Evolutionary conservation across 2,113 vertebrate genomes (phyloP).

Genomic region (Trogon melanurus): DNA sequence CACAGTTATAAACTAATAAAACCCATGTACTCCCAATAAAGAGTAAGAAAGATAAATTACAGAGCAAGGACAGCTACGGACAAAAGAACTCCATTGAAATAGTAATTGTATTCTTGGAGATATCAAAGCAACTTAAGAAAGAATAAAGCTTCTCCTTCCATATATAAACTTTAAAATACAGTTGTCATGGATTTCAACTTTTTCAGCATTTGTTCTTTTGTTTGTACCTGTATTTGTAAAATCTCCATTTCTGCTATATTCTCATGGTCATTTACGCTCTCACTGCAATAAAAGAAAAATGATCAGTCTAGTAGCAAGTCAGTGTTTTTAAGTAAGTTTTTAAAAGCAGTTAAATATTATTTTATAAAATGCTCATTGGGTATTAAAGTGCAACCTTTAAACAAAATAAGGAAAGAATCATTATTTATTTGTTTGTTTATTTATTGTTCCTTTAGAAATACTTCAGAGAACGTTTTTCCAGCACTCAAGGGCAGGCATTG

Average conservation of each 20-base stretch:
- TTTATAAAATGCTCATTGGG: neutral
- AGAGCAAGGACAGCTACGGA: neutral
- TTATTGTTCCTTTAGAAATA: neutral
- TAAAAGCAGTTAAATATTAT: constrained; percentile 11
- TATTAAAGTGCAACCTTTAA: constrained; percentile 8
- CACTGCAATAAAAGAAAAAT: constrained; percentile 22
- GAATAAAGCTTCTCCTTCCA: constrained; percentile 3
- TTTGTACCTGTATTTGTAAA: constrained; percentile 45
- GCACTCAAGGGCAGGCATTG: constrained; percentile 13
- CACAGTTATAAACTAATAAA: constrained; percentile 19
- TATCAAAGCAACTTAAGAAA: constrained; percentile 11
- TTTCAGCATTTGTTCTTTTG: neutral
- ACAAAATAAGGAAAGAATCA: neutral
- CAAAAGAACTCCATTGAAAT: neutral
- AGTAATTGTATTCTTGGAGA: constrained; percentile 23
- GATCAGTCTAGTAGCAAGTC: constrained; percentile 1
- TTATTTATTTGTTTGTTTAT: neutral
- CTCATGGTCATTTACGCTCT: constrained; percentile 34
- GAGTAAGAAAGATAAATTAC: neutral
- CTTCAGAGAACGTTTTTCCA: neutral
- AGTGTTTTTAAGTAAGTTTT: constrained; percentile 26
- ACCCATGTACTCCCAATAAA: neutral
- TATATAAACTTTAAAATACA: constrained; percentile 30
- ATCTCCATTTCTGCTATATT: constrained; percentile 23
- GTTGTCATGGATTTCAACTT: constrained; percentile 3